Conservation (phyloP, 2,888 invertebrate genomes). For the Notodonta dromedarius region DNA sequence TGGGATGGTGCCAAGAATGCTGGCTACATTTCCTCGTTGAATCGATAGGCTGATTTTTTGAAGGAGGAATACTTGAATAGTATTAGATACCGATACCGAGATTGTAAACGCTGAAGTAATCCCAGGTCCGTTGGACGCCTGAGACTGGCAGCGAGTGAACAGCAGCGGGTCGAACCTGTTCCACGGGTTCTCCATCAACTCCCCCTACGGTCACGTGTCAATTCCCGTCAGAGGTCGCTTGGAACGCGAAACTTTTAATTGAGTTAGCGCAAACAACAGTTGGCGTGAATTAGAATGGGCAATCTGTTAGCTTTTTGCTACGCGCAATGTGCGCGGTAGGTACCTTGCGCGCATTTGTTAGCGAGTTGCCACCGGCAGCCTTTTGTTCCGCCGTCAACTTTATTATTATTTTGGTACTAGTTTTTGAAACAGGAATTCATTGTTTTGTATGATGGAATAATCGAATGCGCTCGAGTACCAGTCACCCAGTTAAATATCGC, state of each 20-base stretch:
- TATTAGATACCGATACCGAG: too few species aligned
- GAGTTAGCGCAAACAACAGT: slow-evolving; percentile 1
- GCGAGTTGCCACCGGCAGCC: not conserved
- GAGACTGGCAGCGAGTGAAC: too few species aligned
- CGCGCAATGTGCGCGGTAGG: not conserved
- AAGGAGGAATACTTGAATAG: too few species aligned
- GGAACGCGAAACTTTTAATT: slow-evolving; percentile 3
- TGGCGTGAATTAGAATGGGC: slow-evolving; percentile 2
- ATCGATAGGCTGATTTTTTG: too few species aligned
- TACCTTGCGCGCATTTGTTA: not conserved
- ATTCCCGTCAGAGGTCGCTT: not conserved
- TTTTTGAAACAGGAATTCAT: not conserved
- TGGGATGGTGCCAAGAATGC: too few species aligned
- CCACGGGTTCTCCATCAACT: not conserved
- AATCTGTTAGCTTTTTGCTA: not conserved
- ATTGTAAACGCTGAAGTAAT: not conserved
- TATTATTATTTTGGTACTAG: not conserved
- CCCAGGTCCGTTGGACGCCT: not conserved
- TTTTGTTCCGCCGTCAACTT: not conserved
- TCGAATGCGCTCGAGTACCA: too few species aligned
- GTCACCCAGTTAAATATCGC: too few species aligned
- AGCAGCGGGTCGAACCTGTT: too few species aligned
- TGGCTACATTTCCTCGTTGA: too few species aligned
- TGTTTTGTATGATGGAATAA: too few species aligned
- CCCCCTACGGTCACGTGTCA: not conserved